Conservation (phyloP, 2,113 vertebrate genomes). For the Myanophis thanlyinensis region DNA sequence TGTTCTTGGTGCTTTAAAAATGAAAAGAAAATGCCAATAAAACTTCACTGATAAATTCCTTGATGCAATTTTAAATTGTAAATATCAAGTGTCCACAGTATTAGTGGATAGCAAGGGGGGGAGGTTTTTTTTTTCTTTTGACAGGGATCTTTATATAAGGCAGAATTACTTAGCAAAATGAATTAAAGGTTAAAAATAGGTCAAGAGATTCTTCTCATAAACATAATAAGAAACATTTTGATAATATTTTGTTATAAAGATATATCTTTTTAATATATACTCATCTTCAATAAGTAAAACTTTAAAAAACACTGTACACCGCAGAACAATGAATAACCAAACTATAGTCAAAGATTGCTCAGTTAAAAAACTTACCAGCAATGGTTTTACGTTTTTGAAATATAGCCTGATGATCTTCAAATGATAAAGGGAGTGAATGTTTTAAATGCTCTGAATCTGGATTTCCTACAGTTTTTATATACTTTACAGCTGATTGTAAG, state of each 20-base stretch:
- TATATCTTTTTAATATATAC: conserved; percentile 28
- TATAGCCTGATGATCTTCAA: conserved; percentile 71
- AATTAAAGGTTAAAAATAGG: conserved; percentile 5
- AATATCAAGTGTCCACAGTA: background rate
- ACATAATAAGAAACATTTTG: conserved; percentile 12
- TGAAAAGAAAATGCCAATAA: conserved; percentile 31
- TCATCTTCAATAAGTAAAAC: background rate
- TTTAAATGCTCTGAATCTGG: conserved; percentile 79
- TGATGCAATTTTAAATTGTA: background rate
- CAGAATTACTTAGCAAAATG: background rate
- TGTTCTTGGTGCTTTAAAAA: conserved; percentile 77
- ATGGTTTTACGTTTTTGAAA: conserved; percentile 91
- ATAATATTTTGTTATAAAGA: conserved; percentile 5
- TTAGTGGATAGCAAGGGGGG: background rate
- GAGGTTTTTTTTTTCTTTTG: background rate
- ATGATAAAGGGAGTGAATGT: conserved; percentile 59
- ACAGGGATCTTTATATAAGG: background rate
- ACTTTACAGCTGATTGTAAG: conserved; percentile 90
- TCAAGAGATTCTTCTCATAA: background rate
- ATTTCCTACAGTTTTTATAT: conserved; percentile 89
- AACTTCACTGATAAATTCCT: background rate
- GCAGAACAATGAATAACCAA: background rate
- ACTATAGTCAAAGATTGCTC: background rate
- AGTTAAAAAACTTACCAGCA: conserved; percentile 76
- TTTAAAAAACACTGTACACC: background rate